Percentiles rank a stretch among this genome's conserved stretches.
These are phyloP conservation scores for Muschampia plurimacula DNA, from an alignment of 2,888 invertebrate genomes.

Conservation along the genomic window DNA sequence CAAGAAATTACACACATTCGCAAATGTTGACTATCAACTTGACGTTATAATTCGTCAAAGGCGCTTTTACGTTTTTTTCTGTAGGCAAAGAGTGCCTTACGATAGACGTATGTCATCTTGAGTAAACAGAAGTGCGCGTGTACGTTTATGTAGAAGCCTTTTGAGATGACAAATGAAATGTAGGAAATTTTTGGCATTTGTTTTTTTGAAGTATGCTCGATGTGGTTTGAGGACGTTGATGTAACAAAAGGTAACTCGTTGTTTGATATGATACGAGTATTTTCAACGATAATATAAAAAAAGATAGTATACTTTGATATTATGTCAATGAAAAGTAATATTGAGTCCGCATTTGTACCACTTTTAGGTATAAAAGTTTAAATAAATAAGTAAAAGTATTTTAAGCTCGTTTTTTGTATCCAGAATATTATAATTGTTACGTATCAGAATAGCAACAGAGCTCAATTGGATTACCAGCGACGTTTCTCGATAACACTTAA, in stretches of 20 bases:
- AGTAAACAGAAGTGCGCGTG: conserved; percentile 58
- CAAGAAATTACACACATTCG: conserved; percentile 46
- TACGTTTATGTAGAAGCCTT: conserved; percentile 6
- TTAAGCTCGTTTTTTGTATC: background rate
- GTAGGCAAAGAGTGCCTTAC: conserved; percentile 56
- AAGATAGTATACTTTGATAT: no score
- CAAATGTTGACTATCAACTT: conserved; percentile 66
- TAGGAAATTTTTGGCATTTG: background rate
- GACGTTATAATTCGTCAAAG: conserved; percentile 80
- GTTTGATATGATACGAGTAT: background rate
- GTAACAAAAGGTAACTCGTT: background rate
- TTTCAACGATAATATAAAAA: background rate
- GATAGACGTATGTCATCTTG: conserved; percentile 72
- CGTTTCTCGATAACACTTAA: no score
- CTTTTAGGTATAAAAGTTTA: no score
- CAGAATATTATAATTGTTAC: no score
- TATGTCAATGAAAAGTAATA: background rate
- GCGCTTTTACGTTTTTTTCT: conserved; percentile 70
- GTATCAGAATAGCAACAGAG: no score
- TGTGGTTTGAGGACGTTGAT: background rate
- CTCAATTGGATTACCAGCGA: no score
- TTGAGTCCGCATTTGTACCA: background rate
- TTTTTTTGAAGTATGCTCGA: conserved; percentile 8
- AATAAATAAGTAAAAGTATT: background rate
- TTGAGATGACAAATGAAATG: conserved; percentile 24